Percentiles rank a stretch among this genome's conserved stretches.
These are phyloP conservation scores for Patella ulyssiponensis DNA, from an alignment of 2,888 invertebrate genomes.

Conservation along the genomic window DNA sequence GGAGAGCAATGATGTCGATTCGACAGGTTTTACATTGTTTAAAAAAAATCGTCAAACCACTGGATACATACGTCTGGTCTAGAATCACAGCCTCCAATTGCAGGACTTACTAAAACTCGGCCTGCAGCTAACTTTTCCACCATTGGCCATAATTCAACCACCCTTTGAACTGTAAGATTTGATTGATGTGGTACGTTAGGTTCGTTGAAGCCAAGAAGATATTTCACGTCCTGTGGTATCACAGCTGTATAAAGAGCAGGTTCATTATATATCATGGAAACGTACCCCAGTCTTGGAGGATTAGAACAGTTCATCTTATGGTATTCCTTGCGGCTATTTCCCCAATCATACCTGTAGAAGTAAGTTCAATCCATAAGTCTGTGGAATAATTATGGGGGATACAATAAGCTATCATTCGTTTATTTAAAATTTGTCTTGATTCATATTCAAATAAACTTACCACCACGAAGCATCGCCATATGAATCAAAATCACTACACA, in stretches of 20 bases:
- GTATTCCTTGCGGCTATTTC: no score
- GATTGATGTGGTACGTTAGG: slow-evolving; percentile 47
- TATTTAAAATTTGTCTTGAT: no score
- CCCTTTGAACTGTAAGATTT: slow-evolving; percentile 42
- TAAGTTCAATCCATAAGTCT: no score
- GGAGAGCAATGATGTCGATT: slow-evolving; percentile 18
- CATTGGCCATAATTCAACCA: slow-evolving; percentile 43
- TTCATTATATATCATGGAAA: slow-evolving; percentile 51
- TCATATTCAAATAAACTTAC: no score
- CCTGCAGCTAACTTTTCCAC: slow-evolving; percentile 29
- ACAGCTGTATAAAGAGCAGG: background rate
- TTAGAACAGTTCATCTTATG: no score
- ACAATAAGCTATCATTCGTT: no score
- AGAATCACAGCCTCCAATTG: slow-evolving; percentile 4
- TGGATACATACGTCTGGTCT: background rate
- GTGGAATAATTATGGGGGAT: no score
- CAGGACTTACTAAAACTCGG: slow-evolving; percentile 13
- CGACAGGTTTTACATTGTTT: slow-evolving; percentile 1
- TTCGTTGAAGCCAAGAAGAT: slow-evolving; percentile 51
- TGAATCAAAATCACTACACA: no score
- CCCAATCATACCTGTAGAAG: no score
- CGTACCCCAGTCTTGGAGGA: slow-evolving; percentile 18
- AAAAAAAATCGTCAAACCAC: slow-evolving; percentile 19
- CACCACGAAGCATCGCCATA: no score
- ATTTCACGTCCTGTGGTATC: slow-evolving; percentile 31